Conservation (phyloP, 1,140 invertebrate genomes). For the Ips typographus region DNA sequence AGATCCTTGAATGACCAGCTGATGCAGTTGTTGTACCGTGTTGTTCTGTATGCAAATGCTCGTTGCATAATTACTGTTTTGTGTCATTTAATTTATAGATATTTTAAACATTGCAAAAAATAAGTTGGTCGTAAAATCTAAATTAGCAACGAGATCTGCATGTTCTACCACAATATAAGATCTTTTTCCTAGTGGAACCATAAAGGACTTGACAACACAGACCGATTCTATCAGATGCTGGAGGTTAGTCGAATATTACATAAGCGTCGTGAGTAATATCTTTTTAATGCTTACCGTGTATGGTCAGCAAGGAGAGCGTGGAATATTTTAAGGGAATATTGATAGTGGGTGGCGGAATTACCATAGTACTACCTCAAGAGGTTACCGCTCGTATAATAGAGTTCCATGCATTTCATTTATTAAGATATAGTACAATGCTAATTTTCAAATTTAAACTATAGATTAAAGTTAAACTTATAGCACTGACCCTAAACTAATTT, state of each 20-base stretch:
- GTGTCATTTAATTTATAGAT: no score
- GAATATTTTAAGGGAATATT: conserved; percentile 13
- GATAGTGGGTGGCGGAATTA: not conserved
- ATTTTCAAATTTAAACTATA: no score
- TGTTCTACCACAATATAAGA: no score
- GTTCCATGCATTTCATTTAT: no score
- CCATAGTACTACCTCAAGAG: not conserved
- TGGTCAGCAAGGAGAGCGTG: conserved; percentile 4
- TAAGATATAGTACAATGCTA: no score
- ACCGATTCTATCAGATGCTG: conserved; percentile 5
- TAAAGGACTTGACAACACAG: not conserved
- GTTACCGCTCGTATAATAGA: not conserved
- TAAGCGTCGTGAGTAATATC: conserved; percentile 9
- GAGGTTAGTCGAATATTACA: not conserved
- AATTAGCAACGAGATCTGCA: no score
- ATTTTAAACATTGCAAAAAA: no score
- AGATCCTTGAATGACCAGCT: conserved; percentile 4
- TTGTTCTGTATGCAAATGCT: not conserved
- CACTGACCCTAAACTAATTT: no score
- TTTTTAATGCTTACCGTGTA: conserved; percentile 6
- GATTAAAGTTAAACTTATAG: no score
- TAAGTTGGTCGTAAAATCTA: no score
- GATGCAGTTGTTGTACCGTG: not conserved
- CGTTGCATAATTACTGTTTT: not conserved
- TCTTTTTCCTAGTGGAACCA: no score